Conservation (phyloP, 1,140 invertebrate genomes). For the Formica exsecta region DNA sequence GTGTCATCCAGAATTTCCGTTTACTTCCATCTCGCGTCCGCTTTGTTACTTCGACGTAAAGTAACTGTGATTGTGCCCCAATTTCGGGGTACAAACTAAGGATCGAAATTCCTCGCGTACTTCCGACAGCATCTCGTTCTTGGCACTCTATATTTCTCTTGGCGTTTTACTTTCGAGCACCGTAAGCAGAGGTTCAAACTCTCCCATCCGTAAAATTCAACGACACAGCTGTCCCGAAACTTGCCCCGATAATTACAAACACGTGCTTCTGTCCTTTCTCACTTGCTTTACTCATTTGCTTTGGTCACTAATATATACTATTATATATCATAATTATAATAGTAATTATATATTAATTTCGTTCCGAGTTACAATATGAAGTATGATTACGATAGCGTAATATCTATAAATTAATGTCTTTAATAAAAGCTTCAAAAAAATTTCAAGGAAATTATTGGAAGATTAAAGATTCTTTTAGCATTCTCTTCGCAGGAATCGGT, state of each 20-base stretch:
- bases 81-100: not conserved
- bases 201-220: conserved; percentile 37
- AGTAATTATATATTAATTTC: not conserved
- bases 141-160: conserved; percentile 8
- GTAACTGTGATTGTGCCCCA: conserved; percentile 30
- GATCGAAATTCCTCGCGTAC: not conserved
- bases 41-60: not conserved
- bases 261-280: not conserved
- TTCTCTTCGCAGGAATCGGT: too few species aligned
- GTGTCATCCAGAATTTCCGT: not conserved
- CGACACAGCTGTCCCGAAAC: conserved; percentile 18
- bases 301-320: too few species aligned
- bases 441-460: too few species aligned
- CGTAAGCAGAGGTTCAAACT: not conserved
- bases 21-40: not conserved
- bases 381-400: not conserved
- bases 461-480: too few species aligned
- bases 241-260: conserved; percentile 30
- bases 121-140: not conserved
- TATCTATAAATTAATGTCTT: too few species aligned
- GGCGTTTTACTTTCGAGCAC: not conserved
- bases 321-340: too few species aligned
- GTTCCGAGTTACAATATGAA: not conserved
- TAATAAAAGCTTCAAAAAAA: too few species aligned
- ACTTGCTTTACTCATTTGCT: not conserved